Conservation (phyloP, 2,888 invertebrate species). For the Eudasyphora cyanicolor region DNA sequence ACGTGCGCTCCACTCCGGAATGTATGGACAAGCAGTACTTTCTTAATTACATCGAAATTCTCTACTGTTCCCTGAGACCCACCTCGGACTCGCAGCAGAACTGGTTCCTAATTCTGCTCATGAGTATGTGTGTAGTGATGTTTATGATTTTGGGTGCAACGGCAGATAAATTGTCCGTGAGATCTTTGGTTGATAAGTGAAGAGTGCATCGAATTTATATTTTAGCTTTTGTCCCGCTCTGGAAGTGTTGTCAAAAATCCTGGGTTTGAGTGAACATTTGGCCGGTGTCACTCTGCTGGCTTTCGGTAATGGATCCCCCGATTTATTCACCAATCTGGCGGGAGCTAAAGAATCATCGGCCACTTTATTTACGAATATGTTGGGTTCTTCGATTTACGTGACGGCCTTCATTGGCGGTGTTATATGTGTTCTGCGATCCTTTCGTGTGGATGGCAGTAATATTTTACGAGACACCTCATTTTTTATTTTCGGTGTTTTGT, state of each 20-base stretch:
- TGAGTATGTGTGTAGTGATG: conserved; percentile 76
- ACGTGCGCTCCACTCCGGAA: conserved; percentile 74
- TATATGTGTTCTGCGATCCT: conserved; percentile 82
- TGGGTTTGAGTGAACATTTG: conserved; percentile 81
- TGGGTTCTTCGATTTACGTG: conserved; percentile 84
- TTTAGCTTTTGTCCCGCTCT: conserved; percentile 82
- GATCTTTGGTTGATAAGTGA: no score
- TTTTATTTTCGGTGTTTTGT: conserved; percentile 68
- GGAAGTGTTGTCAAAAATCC: conserved; percentile 79
- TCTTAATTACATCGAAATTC: conserved; percentile 77
- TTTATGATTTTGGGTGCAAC: conserved; percentile 82
- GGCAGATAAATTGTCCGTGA: conserved; percentile 82
- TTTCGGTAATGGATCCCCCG: conserved; percentile 86
- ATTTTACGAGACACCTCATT: conserved; percentile 70
- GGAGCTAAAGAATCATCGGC: conserved; percentile 77
- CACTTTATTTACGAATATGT: conserved; percentile 78
- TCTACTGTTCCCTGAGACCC: conserved; percentile 77
- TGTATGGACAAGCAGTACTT: conserved; percentile 73
- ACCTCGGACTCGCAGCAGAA: conserved; percentile 56
- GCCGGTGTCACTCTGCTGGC: conserved; percentile 86
- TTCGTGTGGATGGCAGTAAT: conserved; percentile 73
- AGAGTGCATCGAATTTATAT: no score
- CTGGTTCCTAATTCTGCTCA: conserved; percentile 55
- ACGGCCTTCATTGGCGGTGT: conserved; percentile 83
- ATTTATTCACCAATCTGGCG: conserved; percentile 84